These are phyloP conservation scores for Onthophagus taurus DNA, from an alignment of 1,140 invertebrate species.

Conservation along the genomic window DNA sequence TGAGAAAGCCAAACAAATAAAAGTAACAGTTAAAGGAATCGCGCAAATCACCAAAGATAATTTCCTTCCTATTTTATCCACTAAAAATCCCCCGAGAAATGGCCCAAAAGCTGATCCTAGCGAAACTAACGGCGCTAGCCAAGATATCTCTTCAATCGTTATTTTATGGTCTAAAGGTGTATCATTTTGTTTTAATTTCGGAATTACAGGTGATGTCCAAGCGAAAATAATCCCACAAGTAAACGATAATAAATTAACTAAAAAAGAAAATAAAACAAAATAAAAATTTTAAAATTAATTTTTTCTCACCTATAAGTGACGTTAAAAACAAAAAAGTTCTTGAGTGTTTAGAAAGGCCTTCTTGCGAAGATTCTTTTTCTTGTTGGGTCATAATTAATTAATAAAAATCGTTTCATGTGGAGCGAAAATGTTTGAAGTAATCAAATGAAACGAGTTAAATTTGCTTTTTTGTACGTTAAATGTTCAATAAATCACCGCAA, in stretches of 20 bases:
- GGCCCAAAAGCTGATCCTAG: slow-evolving; percentile 56
- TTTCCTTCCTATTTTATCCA: slow-evolving; percentile 40
- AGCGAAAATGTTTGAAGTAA: too few species aligned
- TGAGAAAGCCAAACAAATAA: slow-evolving; percentile 37
- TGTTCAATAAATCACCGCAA: too few species aligned
- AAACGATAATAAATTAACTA: slow-evolving; percentile 56
- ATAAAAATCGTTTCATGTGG: too few species aligned
- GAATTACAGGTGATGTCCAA: slow-evolving; percentile 62
- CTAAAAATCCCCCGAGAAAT: slow-evolving; percentile 27
- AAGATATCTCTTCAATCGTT: slow-evolving; percentile 51
- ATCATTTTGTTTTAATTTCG: slow-evolving; percentile 39
- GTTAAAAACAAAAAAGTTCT: too few species aligned
- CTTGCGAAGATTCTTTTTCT: too few species aligned
- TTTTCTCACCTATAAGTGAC: too few species aligned
- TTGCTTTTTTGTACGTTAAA: too few species aligned
- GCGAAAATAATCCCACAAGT: slow-evolving; percentile 54
- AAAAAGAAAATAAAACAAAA: slow-evolving; percentile 22
- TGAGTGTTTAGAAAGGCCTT: too few species aligned
- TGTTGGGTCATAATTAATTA: too few species aligned
- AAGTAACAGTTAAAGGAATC: slow-evolving; percentile 35
- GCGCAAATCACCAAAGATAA: slow-evolving; percentile 34
- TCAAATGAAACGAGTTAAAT: too few species aligned
- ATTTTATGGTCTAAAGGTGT: slow-evolving; percentile 33
- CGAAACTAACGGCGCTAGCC: slow-evolving; percentile 71
- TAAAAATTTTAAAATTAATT: too few species aligned